phyloP scores from a whole-genome alignment of 2,797 vertebrate species.

The Notolepis coatsorum region DNA sequence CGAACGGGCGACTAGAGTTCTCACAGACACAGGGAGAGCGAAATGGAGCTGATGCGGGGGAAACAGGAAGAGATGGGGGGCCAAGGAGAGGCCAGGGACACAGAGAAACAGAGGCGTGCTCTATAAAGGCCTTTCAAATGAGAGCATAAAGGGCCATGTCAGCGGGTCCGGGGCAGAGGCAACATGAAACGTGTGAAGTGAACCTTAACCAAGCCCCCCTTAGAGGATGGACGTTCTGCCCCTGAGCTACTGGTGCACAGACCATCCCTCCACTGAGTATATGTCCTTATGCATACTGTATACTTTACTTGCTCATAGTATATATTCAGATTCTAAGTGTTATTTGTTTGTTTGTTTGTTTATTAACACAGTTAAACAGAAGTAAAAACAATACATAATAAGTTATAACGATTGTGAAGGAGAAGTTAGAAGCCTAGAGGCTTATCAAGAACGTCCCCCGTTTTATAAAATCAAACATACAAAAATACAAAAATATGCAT shows the following conservation, averaged over 20 bases:
- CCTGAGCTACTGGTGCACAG: conserved; percentile 20
- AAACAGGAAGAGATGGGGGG: conserved; percentile 65
- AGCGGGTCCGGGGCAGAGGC: conserved; percentile 40
- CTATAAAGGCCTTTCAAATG: conserved; percentile 60
- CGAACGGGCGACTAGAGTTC: conserved; percentile 47
- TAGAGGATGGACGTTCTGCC: conserved; percentile 34
- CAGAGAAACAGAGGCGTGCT: conserved; percentile 42
- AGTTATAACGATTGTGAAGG: too few species aligned
- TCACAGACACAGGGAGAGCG: conserved; percentile 58
- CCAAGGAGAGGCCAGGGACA: conserved; percentile 80
- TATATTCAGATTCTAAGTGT: too few species aligned
- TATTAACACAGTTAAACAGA: too few species aligned
- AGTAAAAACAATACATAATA: too few species aligned
- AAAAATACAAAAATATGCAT: too few species aligned
- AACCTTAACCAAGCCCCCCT: conserved; percentile 50
- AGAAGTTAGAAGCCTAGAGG: too few species aligned
- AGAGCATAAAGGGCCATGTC: conserved; percentile 65
- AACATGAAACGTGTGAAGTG: conserved; percentile 56
- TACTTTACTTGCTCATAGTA: too few species aligned
- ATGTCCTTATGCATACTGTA: neutral
- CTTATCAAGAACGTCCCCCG: too few species aligned
- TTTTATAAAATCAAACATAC: too few species aligned
- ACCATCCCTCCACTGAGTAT: conserved; percentile 9
- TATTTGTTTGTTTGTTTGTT: too few species aligned
- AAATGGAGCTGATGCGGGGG: conserved; percentile 75